These are phyloP conservation scores for Vulpes vulpes DNA, from an alignment of 2,113 vertebrate genomes.

Conservation along the genomic window DNA sequence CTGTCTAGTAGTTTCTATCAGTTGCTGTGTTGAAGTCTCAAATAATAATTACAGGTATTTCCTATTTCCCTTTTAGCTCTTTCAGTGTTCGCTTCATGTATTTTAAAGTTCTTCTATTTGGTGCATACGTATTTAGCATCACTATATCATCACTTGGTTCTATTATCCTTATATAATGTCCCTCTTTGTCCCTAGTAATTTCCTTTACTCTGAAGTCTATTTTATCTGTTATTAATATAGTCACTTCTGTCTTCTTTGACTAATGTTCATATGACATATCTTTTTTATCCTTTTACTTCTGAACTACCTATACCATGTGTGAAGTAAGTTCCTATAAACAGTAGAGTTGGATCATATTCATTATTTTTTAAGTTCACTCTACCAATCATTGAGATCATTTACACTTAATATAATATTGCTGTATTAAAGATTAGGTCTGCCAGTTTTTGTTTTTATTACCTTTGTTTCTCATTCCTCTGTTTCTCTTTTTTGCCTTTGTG, in stretches of 20 bases:
- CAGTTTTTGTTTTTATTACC: not conserved
- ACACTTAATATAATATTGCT: not conserved
- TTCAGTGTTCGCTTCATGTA: not conserved
- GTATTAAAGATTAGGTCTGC: not conserved
- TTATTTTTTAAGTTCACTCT: not conserved
- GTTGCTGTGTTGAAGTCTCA: not conserved
- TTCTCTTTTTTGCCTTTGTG: not conserved
- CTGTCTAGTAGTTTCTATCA: not conserved
- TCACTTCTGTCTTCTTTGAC: not conserved
- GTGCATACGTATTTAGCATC: not conserved
- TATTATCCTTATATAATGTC: not conserved
- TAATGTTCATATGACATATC: not conserved
- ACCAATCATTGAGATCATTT: not conserved
- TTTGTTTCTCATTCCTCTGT: not conserved
- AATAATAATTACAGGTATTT: not conserved
- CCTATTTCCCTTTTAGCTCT: not conserved
- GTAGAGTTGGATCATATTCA: not conserved
- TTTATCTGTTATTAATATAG: not conserved
- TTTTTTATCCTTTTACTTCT: not conserved
- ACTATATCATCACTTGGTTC: not conserved
- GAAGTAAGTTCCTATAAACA: not conserved
- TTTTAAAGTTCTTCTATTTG: not conserved
- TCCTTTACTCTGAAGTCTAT: not conserved
- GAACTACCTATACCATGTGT: not conserved
- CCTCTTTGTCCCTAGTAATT: not conserved